Conservation (phyloP, 2,888 invertebrate species). For the Mantis religiosa region DNA sequence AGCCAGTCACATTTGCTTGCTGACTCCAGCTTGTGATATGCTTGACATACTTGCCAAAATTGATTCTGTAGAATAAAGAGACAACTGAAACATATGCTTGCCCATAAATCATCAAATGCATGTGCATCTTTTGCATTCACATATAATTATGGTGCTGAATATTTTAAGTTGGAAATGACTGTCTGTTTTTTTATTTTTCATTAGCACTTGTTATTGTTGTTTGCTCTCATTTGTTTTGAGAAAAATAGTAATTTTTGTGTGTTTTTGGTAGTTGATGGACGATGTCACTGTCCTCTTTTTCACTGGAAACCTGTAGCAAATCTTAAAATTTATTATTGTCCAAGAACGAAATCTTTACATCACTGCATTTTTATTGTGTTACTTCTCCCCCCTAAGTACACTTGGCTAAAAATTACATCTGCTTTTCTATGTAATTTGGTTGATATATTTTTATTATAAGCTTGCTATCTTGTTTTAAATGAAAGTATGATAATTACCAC, state of each 20-base stretch:
- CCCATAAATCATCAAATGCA: too few relatives aligned
- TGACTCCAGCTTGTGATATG: too few relatives aligned
- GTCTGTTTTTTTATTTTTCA: not conserved
- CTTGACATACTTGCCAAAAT: too few relatives aligned
- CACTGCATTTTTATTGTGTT: slow-evolving; percentile 15
- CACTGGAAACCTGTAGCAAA: slow-evolving; percentile 17
- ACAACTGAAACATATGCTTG: too few relatives aligned
- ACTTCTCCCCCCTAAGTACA: not conserved
- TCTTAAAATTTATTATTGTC: not conserved
- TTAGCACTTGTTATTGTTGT: slow-evolving; percentile 10
- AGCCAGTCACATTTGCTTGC: too few relatives aligned
- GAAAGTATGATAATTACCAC: slow-evolving; percentile 1
- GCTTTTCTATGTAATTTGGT: slow-evolving; percentile 25
- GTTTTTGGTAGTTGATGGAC: slow-evolving; percentile 19
- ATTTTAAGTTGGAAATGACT: slow-evolving; percentile 1
- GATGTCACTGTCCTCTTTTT: slow-evolving; percentile 16
- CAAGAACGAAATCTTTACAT: not conserved
- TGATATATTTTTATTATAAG: slow-evolving; percentile 20
- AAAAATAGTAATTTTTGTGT: slow-evolving; percentile 12
- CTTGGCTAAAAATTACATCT: slow-evolving; percentile 14
- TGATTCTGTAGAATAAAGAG: too few relatives aligned
- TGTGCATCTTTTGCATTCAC: too few relatives aligned
- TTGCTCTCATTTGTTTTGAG: slow-evolving; percentile 6
- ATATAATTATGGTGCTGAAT: too few relatives aligned
- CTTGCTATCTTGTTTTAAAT: slow-evolving; percentile 21